Evolutionary conservation across 2,888 invertebrate genomes (phyloP).

Genomic region (Dendrolimus pini): DNA sequence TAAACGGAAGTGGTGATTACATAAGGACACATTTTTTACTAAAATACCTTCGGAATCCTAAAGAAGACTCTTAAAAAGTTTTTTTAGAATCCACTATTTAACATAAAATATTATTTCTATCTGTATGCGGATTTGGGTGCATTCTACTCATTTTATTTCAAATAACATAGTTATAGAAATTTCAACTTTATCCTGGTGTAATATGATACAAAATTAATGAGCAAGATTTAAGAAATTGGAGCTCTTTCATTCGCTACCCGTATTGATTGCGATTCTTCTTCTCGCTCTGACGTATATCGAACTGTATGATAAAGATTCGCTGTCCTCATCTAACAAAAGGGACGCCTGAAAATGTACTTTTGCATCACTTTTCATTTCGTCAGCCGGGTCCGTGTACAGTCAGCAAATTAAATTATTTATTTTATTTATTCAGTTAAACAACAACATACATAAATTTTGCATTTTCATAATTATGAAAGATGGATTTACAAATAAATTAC

Average conservation of each 20-base stretch:
- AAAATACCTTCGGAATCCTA: too few relatives aligned
- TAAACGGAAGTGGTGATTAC: too few relatives aligned
- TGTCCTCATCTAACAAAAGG: slow-evolving; percentile 14
- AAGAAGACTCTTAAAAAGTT: too few relatives aligned
- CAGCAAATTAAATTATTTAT: background rate
- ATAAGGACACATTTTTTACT: too few relatives aligned
- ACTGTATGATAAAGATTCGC: slow-evolving; percentile 1
- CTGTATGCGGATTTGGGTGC: background rate
- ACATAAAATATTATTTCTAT: background rate
- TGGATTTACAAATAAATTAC: too few relatives aligned
- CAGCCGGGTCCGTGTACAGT: slow-evolving; percentile 12
- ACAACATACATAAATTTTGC: too few relatives aligned
- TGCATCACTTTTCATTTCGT: slow-evolving; percentile 23
- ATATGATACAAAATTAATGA: slow-evolving; percentile 1
- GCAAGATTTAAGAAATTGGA: slow-evolving; percentile 9
- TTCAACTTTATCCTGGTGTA: slow-evolving; percentile 1
- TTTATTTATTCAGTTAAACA: background rate
- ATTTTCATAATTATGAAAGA: too few relatives aligned
- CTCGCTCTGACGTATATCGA: slow-evolving; percentile 8
- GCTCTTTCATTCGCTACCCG: slow-evolving; percentile 9
- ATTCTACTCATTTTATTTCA: background rate
- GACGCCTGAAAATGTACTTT: slow-evolving; percentile 19
- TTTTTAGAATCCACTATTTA: too few relatives aligned
- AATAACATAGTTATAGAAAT: background rate
- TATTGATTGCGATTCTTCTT: slow-evolving; percentile 16